A percentile compares a stretch with the other conserved stretches of the same genome.
phyloP scores from a whole-genome alignment of 2,888 invertebrate species.

The Nomada ruficornis region DNA sequence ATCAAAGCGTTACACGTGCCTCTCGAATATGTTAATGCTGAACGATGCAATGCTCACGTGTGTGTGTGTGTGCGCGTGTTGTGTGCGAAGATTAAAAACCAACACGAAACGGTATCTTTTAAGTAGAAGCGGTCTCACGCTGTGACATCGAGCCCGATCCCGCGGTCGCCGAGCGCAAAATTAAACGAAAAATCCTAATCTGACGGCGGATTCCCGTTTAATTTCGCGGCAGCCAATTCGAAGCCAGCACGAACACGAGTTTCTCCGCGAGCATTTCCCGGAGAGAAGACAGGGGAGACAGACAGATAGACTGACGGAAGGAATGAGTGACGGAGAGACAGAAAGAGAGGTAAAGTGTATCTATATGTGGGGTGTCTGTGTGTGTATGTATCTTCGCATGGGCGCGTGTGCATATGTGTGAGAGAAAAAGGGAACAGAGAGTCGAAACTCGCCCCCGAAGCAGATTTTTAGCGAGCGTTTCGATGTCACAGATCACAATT shows the following conservation, averaged over 20 bases:
- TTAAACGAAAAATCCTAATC: conserved; percentile 47
- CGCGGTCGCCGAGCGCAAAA: conserved; percentile 33
- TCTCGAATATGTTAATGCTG: conserved; percentile 62
- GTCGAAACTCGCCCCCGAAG: conserved; percentile 10
- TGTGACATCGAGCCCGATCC: conserved; percentile 66
- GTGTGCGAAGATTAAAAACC: conserved; percentile 67
- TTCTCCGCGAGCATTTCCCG: conserved; percentile 28
- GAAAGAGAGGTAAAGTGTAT: not conserved
- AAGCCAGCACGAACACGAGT: conserved; percentile 9
- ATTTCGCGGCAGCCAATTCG: conserved; percentile 43
- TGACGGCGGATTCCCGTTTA: conserved; percentile 34
- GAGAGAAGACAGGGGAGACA: conserved; percentile 11
- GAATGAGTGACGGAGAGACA: not conserved
- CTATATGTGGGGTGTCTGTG: not conserved
- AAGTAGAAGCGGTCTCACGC: conserved; percentile 56
- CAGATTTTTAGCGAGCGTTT: conserved; percentile 17
- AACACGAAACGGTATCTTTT: conserved; percentile 55
- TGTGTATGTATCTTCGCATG: not conserved
- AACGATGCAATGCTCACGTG: conserved; percentile 67
- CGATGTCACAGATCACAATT: conserved; percentile 50
- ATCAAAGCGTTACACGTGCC: conserved; percentile 62
- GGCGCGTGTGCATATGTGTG: not conserved
- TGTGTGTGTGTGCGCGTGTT: not conserved
- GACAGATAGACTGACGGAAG: conserved; percentile 1
- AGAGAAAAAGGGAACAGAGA: not conserved